Conservation (phyloP, 2,797 vertebrate species). For the Lacerta agilis region DNA sequence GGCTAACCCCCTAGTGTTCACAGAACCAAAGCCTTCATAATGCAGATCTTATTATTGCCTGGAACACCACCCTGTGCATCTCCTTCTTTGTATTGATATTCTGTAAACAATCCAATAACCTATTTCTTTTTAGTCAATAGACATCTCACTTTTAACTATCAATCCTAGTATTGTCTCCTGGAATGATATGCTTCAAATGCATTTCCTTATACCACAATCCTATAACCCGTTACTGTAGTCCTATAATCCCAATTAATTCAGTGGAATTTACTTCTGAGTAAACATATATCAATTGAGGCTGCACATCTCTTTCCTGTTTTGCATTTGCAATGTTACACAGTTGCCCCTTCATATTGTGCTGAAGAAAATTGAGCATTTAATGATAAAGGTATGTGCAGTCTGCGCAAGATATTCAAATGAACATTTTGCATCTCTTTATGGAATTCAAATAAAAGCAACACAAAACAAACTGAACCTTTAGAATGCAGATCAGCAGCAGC, state of each 20-base stretch:
- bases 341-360: neutral
- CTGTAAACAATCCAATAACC: neutral
- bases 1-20: neutral
- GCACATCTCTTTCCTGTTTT: neutral
- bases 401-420: neutral
- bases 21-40: neutral
- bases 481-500: neutral
- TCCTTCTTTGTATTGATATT: neutral
- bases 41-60: neutral
- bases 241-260: neutral
- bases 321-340: neutral
- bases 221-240: neutral
- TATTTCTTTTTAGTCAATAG: neutral
- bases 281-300: too few species aligned
- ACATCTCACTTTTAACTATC: neutral
- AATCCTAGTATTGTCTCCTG: neutral
- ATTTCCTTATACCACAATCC: neutral
- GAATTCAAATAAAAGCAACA: neutral
- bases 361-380: neutral
- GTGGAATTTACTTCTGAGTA: neutral
- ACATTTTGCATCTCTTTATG: neutral
- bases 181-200: neutral
- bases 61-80: neutral
- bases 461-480: neutral
- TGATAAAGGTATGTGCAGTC: neutral